phyloP scores from a whole-genome alignment of 1,140 invertebrate genomes.

The Trypoxylus dichotomus region DNA sequence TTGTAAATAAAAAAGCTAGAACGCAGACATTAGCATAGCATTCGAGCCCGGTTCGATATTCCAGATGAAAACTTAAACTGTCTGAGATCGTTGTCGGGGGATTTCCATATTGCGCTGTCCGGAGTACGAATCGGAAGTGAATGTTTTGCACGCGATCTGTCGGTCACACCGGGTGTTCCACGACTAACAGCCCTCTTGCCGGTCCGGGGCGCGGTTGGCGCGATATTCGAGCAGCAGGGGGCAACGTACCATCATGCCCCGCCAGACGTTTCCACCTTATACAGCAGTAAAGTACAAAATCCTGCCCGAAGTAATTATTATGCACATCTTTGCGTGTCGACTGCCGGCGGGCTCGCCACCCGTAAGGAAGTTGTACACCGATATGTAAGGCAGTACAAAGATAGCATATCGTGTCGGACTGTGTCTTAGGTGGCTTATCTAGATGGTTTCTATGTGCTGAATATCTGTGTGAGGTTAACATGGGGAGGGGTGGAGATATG shows the following conservation, averaged over 20 bases:
- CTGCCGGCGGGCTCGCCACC: constrained; percentile 32
- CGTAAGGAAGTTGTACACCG: constrained; percentile 47
- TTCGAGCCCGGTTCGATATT: background rate
- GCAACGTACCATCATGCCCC: background rate
- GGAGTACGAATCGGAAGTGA: constrained; percentile 24
- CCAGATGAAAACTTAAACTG: constrained; percentile 5
- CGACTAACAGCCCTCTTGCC: background rate
- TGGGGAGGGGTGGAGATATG: background rate
- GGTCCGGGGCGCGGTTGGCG: background rate
- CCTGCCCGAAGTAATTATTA: constrained; percentile 43
- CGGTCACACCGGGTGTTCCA: constrained; percentile 15
- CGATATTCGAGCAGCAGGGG: background rate
- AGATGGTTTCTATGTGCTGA: constrained; percentile 12
- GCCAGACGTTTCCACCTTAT: background rate
- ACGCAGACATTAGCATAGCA: constrained; percentile 8
- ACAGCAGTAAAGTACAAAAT: constrained; percentile 19
- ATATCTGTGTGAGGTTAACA: background rate
- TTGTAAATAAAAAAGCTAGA: background rate
- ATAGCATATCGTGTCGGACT: constrained; percentile 47
- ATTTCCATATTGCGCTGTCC: constrained; percentile 18
- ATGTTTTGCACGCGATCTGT: constrained; percentile 29
- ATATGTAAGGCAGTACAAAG: constrained; percentile 45
- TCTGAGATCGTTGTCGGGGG: constrained; percentile 3
- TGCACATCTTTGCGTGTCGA: constrained; percentile 50
- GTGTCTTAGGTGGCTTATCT: constrained; percentile 31